Evolutionary conservation across 1,140 invertebrate genomes (phyloP), one percentile per base, ranked within the genome.

Genomic region (Drepana arcuata): DNA sequence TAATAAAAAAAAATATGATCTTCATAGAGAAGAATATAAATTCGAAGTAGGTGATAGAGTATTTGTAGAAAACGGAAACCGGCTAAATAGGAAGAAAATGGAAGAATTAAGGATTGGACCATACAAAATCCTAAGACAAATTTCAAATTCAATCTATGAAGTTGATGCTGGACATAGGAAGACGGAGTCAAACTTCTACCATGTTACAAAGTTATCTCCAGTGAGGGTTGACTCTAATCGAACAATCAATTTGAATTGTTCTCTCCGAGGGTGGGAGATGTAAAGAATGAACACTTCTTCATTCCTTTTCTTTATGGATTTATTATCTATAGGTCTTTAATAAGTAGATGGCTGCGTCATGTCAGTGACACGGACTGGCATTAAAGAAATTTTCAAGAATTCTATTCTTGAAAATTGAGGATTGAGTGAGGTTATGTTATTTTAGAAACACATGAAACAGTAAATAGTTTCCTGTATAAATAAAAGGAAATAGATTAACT

Each of bases 1-100:
- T 10, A 48, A 43, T 33, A 41, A 53, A 26, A 18, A 27, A 34
- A 26, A 21, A 41, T 48, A 32, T 34, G 41, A 58, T 29, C 18
- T 29, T 30, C 1, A 18, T 12, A 40, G 16, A 48, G 18, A 21
- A 21, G 18, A 21, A 21, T 21, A 21, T 21, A 21, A 21, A 21
- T 21, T 21, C 9, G 18, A 21, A 21, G 18, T 21, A 9, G 18
- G 18, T 9, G 18, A 21, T 21, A 21, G 18, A 21, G 18, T 21
- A 9, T 21, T 5, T 21, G 18, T 21, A 21, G 18, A 21, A 21
- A 21, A 21, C 18, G 18, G 18, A 21, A 21, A 21, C 9, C 18
- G 18, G 18, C 18, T 21, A 21, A 21, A 21, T 21, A 21, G 18
- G 18, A 21, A 21, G 18, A 21, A 21, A 21, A 21, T 21, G 18